A percentile compares a stretch with the other conserved stretches of the same genome.
These are phyloP conservation scores for Cetoscarus ocellatus DNA, from an alignment of 2,797 vertebrate genomes.

Conservation along the genomic window DNA sequence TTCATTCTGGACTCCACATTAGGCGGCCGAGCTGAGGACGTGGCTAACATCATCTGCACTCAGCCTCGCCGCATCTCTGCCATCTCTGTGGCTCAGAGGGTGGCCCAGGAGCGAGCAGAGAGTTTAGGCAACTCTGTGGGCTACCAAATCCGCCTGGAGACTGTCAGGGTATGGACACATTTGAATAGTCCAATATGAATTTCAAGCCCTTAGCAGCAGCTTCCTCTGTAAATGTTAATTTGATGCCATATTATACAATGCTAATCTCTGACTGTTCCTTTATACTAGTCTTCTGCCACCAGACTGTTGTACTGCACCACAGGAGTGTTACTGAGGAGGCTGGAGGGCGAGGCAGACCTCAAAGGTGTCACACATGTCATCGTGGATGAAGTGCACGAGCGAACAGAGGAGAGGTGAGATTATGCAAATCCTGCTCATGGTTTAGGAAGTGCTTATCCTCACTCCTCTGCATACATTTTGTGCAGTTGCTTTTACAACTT, in stretches of 20 bases:
- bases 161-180: constrained; percentile 86
- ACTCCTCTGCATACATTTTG: neutral
- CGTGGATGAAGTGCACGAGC: constrained; percentile 97
- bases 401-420: constrained; percentile 96
- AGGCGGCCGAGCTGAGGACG: constrained; percentile 78
- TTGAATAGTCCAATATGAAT: neutral
- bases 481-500: neutral
- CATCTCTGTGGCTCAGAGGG: constrained; percentile 94
- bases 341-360: constrained; percentile 92
- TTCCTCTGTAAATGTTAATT: neutral
- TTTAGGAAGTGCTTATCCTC: neutral
- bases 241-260: neutral
- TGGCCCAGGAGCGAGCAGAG: constrained; percentile 94
- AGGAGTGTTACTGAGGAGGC: constrained; percentile 92
- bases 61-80: constrained; percentile 98
- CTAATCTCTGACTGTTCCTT: neutral
- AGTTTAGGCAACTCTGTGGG: constrained; percentile 92
- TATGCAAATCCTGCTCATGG: neutral
- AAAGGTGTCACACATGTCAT: constrained; percentile 92
- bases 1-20: constrained; percentile 95
- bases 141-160: constrained; percentile 99
- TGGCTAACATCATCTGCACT: constrained; percentile 96
- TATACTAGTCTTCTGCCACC: constrained; percentile 89
- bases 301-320: constrained; percentile 97
- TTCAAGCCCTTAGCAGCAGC: neutral